A percentile compares a stretch with the other conserved stretches of the same genome.
Conservation (phyloP, 1,140 invertebrate genomes). For the Lasioglossum baleicum region DNA sequence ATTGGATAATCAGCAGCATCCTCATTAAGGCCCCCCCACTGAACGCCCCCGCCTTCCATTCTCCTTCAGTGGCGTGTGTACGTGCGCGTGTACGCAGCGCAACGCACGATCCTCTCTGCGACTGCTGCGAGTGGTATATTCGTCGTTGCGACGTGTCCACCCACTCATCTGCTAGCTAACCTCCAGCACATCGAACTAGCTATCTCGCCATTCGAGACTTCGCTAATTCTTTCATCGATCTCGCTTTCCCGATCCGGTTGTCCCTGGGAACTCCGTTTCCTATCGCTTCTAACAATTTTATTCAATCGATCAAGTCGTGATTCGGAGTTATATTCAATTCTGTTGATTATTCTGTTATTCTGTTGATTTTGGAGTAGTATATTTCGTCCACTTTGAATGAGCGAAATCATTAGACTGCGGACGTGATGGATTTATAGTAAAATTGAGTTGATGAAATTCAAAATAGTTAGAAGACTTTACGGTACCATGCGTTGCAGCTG, state of each 20-base stretch:
- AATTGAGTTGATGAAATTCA: too few relatives aligned
- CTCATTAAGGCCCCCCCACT: conserved; percentile 79
- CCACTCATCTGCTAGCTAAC: conserved; percentile 49
- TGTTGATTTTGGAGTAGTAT: too few relatives aligned
- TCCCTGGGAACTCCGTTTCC: conserved; percentile 6
- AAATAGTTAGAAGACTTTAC: too few relatives aligned
- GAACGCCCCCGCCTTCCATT: conserved; percentile 77
- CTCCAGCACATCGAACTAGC: conserved; percentile 10
- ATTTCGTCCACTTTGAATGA: too few relatives aligned
- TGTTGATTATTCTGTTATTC: too few relatives aligned
- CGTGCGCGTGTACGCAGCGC: conserved; percentile 7
- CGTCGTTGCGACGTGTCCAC: conserved; percentile 32
- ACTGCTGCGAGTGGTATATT: background rate
- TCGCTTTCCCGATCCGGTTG: conserved; percentile 32
- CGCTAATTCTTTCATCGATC: conserved; percentile 49
- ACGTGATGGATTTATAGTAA: too few relatives aligned
- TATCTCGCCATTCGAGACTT: background rate
- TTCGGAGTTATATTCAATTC: too few relatives aligned
- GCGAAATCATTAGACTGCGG: too few relatives aligned
- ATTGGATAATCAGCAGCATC: conserved; percentile 81
- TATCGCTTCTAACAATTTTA: too few relatives aligned
- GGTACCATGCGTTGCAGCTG: too few relatives aligned
- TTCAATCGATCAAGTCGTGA: too few relatives aligned
- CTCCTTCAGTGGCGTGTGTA: conserved; percentile 51
- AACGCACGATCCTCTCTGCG: background rate